Evolutionary conservation across 2,888 invertebrate species (phyloP).

Genomic region (Coenonympha glycerion): DNA sequence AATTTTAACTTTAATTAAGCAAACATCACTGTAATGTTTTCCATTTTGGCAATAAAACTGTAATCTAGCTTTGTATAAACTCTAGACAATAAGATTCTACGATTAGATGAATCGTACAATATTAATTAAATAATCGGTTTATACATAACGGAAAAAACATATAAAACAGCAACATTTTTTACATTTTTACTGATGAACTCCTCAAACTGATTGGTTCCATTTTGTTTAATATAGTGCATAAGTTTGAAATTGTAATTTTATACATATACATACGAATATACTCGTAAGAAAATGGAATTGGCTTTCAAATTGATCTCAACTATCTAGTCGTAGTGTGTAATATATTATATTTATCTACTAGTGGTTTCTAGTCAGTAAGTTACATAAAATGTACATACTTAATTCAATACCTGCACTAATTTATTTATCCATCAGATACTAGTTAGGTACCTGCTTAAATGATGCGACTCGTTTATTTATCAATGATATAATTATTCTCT

Average conservation of each 20-base stretch:
- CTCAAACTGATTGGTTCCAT: background rate
- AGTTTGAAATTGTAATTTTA: constrained; percentile 15
- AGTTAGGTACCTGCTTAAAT: too few species aligned
- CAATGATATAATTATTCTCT: too few species aligned
- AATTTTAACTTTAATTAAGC: background rate
- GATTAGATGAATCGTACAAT: constrained; percentile 16
- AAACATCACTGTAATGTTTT: background rate
- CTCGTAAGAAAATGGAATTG: constrained; percentile 36
- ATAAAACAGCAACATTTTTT: constrained; percentile 10
- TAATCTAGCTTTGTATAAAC: background rate
- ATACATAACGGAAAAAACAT: background rate
- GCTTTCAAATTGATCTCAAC: constrained; percentile 59
- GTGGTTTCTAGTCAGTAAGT: constrained; percentile 9
- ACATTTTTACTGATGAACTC: constrained; percentile 10
- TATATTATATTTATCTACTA: too few species aligned
- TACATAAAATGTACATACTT: background rate
- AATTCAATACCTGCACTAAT: too few species aligned
- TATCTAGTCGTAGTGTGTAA: constrained; percentile 41
- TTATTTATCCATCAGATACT: too few species aligned
- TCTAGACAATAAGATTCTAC: background rate
- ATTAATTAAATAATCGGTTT: constrained; percentile 1
- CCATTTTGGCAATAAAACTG: background rate
- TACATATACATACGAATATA: too few species aligned
- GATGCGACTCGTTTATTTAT: too few species aligned
- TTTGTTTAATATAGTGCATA: background rate